A percentile compares a stretch with the other conserved stretches of the same genome.
phyloP scores from a whole-genome alignment of 2,113 vertebrate species.

The Romanogobio albipinnatus region DNA sequence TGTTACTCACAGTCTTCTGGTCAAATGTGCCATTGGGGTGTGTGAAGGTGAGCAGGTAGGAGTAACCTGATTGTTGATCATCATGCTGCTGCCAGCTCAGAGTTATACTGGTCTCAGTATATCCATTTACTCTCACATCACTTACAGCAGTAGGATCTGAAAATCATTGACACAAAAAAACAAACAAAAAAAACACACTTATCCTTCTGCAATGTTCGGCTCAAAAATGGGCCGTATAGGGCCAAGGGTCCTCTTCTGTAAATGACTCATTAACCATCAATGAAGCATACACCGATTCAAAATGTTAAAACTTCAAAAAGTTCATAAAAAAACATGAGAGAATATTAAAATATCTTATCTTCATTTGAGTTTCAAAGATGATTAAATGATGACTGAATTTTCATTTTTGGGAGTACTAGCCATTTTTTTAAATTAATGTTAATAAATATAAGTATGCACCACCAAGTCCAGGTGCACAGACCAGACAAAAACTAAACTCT shows the following conservation, averaged over 20 bases:
- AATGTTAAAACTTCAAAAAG: not conserved
- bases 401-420: too few relatives aligned
- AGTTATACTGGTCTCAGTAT: slow-evolving; percentile 5
- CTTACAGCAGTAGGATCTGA: slow-evolving; percentile 15
- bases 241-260: not conserved
- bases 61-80: not conserved
- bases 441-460: too few relatives aligned
- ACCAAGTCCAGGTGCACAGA: too few relatives aligned
- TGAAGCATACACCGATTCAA: not conserved
- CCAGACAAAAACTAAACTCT: too few relatives aligned
- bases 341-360: too few relatives aligned
- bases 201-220: not conserved
- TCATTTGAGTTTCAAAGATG: too few relatives aligned
- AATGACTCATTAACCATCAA: not conserved
- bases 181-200: not conserved
- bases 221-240: not conserved
- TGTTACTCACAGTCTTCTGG: not conserved
- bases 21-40: not conserved
- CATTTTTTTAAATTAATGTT: too few relatives aligned
- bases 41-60: not conserved
- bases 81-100: slow-evolving; percentile 15
- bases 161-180: not conserved
- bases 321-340: not conserved
- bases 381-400: too few relatives aligned
- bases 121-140: not conserved